Conservation (phyloP, 2,888 invertebrate species). For the Pristionchus mayeri region DNA sequence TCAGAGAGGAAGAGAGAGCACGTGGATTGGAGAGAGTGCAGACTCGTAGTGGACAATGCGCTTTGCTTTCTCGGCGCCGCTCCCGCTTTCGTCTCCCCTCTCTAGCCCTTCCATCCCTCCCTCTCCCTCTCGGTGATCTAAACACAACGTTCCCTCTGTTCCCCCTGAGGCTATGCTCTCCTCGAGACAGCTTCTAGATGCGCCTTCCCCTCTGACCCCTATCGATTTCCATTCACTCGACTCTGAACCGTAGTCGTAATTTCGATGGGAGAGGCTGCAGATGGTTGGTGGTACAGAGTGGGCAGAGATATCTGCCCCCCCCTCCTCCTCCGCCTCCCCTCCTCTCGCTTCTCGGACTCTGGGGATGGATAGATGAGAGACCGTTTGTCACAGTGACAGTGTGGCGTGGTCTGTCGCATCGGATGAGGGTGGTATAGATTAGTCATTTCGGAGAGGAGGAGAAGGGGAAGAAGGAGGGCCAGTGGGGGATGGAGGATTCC, state of each 20-base stretch:
- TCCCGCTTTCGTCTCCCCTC: neutral
- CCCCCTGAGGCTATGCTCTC: neutral
- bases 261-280: constrained; percentile 10
- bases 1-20: neutral
- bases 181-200: neutral
- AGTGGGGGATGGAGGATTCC: no score
- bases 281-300: neutral
- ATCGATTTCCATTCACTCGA: constrained; percentile 26
- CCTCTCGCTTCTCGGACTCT: neutral
- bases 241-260: neutral
- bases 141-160: constrained; percentile 29
- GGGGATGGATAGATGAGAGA: neutral
- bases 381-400: constrained; percentile 28
- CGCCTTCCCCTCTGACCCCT: neutral
- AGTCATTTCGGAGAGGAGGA: constrained; percentile 26
- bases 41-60: constrained; percentile 3
- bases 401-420: neutral
- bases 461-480: neutral
- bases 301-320: neutral
- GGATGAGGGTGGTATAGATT: neutral
- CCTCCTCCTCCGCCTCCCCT: neutral
- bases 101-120: neutral
- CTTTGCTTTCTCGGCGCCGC: neutral
- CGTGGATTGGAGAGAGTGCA: neutral
- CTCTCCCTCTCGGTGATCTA: neutral